Conservation (phyloP, 2,888 invertebrate species). For the Papilio gigon region DNA sequence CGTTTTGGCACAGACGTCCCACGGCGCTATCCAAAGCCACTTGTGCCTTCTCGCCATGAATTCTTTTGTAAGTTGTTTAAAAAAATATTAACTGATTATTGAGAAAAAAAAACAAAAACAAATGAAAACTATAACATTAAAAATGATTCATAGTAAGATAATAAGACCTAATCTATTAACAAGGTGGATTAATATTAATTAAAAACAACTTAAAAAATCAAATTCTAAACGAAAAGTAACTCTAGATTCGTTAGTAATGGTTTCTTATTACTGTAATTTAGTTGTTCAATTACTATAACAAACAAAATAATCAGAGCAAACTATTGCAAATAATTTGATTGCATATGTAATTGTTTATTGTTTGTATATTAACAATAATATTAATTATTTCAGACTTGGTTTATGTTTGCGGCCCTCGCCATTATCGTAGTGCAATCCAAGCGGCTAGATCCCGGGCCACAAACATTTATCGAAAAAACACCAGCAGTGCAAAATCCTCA, state of each 20-base stretch:
- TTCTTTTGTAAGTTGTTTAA: conserved; percentile 37
- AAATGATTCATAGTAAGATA: background rate
- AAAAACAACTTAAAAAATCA: background rate
- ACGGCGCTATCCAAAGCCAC: conserved; percentile 42
- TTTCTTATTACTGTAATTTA: background rate
- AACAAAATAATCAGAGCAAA: background rate
- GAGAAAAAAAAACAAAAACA: background rate
- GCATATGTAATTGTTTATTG: background rate
- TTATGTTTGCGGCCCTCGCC: conserved; percentile 51
- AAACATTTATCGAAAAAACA: conserved; percentile 51
- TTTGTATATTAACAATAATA: background rate
- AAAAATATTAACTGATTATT: background rate
- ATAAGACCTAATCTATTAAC: background rate
- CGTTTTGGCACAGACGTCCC: conserved; percentile 56
- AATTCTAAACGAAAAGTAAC: background rate
- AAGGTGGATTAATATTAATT: background rate
- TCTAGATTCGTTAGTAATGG: background rate
- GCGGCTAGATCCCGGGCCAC: conserved; percentile 55
- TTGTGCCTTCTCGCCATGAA: conserved; percentile 46
- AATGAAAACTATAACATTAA: background rate
- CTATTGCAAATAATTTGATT: background rate
- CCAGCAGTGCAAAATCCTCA: conserved; percentile 43
- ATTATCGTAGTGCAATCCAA: conserved; percentile 52
- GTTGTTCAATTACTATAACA: background rate
- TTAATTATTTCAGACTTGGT: conserved; percentile 57